Percentiles rank a stretch among this genome's conserved stretches.
These are phyloP conservation scores for Portunus trituberculatus DNA, from an alignment of 1,140 invertebrate species.

Conservation along the genomic window DNA sequence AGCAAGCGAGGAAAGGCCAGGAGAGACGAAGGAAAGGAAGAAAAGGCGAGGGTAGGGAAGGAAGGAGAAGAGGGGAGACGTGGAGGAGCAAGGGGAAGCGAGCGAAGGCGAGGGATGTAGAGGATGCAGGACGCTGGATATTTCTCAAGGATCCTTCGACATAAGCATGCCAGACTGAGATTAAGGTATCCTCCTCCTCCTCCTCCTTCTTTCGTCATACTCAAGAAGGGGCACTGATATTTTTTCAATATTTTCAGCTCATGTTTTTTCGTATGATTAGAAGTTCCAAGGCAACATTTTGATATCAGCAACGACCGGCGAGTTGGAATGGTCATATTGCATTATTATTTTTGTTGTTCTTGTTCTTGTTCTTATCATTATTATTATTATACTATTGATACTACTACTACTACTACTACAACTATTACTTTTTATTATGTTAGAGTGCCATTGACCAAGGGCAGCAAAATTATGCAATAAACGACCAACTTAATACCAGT, in stretches of 20 bases:
- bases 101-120: neutral
- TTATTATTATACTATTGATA: too few relatives aligned
- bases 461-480: too few relatives aligned
- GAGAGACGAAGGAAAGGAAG: neutral
- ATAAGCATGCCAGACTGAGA: constrained; percentile 2
- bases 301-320: neutral
- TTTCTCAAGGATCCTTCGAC: neutral
- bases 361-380: too few relatives aligned
- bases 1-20: too few relatives aligned
- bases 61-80: neutral
- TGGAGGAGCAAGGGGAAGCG: neutral
- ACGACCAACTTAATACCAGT: too few relatives aligned
- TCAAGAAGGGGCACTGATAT: neutral
- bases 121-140: neutral
- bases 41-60: neutral
- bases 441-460: too few relatives aligned
- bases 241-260: neutral
- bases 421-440: too few relatives aligned
- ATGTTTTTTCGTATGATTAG: neutral
- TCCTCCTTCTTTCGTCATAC: neutral
- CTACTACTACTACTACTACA: too few relatives aligned
- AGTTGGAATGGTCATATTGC: neutral
- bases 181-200: neutral
- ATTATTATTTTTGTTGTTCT: neutral
- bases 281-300: neutral